A percentile compares a stretch with the other conserved stretches of the same genome.
phyloP scores from a whole-genome alignment of 1,140 invertebrate genomes.

The Anastrepha ludens region DNA sequence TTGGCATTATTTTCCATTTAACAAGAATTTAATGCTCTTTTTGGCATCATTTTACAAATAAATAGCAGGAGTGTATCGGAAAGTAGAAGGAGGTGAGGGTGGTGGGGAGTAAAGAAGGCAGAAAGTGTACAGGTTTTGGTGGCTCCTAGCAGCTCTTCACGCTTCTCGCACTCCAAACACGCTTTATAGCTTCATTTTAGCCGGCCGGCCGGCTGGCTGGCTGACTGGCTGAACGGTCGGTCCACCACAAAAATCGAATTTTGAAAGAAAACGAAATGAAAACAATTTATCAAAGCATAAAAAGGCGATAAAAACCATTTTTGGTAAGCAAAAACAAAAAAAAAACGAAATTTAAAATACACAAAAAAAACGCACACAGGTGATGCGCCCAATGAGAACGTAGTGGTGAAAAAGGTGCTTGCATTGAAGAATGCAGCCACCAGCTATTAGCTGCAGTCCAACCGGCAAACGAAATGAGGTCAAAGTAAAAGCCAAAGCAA shows the following conservation, averaged over 20 bases:
- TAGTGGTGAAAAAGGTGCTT: not conserved
- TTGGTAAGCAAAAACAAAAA: not conserved
- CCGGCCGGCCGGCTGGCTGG: conserved; percentile 14
- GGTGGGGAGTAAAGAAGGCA: not conserved
- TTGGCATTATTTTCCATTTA: not conserved
- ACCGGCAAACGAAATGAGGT: conserved; percentile 28
- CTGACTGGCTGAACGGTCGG: not conserved
- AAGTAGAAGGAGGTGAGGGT: not conserved
- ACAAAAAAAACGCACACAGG: not conserved
- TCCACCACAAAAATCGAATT: not conserved
- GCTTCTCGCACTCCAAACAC: not conserved
- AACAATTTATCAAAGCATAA: conserved; percentile 53
- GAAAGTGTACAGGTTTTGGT: not conserved
- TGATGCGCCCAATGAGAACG: not conserved
- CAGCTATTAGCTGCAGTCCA: not conserved
- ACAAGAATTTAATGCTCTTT: conserved; percentile 42
- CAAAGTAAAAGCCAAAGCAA: conserved; percentile 49
- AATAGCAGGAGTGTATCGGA: not conserved
- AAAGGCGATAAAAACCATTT: conserved; percentile 41
- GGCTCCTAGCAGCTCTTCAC: not conserved
- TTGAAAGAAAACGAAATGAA: conserved; percentile 51
- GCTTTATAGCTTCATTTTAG: conserved; percentile 30
- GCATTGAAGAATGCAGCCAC: not conserved
- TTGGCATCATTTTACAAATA: not conserved
- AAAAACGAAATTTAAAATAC: not conserved